Evolutionary conservation across 2,888 invertebrate species (phyloP).

Genomic region (Caenorhabditis uteleia): DNA sequence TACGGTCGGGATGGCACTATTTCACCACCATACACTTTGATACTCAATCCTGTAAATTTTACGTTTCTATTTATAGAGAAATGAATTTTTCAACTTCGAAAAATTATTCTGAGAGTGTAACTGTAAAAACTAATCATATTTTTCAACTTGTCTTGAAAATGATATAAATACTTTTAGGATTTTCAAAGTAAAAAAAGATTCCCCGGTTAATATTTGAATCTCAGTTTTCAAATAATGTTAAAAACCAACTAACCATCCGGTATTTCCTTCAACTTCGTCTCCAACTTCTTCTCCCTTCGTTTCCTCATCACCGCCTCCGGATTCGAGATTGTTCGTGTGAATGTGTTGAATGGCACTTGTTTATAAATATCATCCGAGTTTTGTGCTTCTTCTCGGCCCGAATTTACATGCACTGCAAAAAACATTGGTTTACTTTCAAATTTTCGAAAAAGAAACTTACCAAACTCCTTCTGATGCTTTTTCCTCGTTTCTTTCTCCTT

Average conservation of each 20-base stretch:
- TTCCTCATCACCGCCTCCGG: slow-evolving; percentile 99
- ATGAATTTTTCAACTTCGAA: too few relatives aligned
- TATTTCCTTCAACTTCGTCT: slow-evolving; percentile 83
- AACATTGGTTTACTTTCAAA: not conserved
- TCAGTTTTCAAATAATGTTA: too few relatives aligned
- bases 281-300: slow-evolving; percentile 91
- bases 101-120: too few relatives aligned
- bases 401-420: slow-evolving; percentile 50
- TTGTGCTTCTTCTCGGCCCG: slow-evolving; percentile 43
- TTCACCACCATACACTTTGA: slow-evolving; percentile 90
- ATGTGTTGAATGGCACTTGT: slow-evolving; percentile 87
- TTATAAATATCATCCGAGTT: slow-evolving; percentile 68
- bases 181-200: too few relatives aligned
- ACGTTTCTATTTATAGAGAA: not conserved
- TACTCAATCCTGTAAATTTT: slow-evolving; percentile 72
- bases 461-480: slow-evolving; percentile 58
- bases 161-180: too few relatives aligned
- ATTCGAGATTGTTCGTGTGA: slow-evolving; percentile 97
- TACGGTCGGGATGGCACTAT: slow-evolving; percentile 90
- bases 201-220: too few relatives aligned
- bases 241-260: too few relatives aligned
- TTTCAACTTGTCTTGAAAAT: too few relatives aligned
- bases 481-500: slow-evolving; percentile 93
- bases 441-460: slow-evolving; percentile 26
- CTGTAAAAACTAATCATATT: not conserved